A percentile compares a stretch with the other conserved stretches of the same genome.
These are phyloP conservation scores for Cryptus viduatorius DNA, from an alignment of 2,888 invertebrate species.

Conservation along the genomic window DNA sequence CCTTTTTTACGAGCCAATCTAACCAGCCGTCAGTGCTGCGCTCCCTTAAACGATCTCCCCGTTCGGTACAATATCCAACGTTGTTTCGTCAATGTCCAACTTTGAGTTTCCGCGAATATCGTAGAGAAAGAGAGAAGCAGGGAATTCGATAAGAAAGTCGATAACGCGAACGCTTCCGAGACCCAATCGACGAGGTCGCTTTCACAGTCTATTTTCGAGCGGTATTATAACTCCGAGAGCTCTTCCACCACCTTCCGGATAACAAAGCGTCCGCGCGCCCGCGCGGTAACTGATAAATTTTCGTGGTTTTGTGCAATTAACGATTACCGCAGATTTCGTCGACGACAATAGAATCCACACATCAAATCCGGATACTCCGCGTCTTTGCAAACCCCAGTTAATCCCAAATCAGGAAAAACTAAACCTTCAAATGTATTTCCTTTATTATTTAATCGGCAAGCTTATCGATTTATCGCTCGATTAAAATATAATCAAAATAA, in stretches of 20 bases:
- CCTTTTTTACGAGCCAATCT: background rate
- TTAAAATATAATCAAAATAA: background rate
- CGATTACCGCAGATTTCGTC: background rate
- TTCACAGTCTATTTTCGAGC: constrained; percentile 49
- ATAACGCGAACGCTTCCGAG: constrained; percentile 55
- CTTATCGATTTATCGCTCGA: background rate
- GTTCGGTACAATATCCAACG: background rate
- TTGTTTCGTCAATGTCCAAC: background rate
- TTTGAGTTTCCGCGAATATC: constrained; percentile 6
- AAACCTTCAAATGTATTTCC: background rate
- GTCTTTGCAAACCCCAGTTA: background rate
- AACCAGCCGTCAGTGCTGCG: background rate
- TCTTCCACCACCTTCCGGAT: constrained; percentile 31
- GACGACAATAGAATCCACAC: background rate
- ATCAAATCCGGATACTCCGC: background rate
- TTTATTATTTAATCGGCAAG: background rate
- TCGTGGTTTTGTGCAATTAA: constrained; percentile 9
- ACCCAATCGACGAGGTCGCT: constrained; percentile 41
- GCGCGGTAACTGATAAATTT: constrained; percentile 15
- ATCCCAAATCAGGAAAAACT: too few relatives aligned
- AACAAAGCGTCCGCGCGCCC: background rate
- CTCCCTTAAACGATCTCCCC: background rate
- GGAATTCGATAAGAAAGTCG: constrained; percentile 62
- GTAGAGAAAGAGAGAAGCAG: constrained; percentile 16
- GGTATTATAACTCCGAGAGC: constrained; percentile 19